These are phyloP conservation scores for Diploscapter pachys DNA, from an alignment of 1,140 invertebrate species.

Conservation along the genomic window DNA sequence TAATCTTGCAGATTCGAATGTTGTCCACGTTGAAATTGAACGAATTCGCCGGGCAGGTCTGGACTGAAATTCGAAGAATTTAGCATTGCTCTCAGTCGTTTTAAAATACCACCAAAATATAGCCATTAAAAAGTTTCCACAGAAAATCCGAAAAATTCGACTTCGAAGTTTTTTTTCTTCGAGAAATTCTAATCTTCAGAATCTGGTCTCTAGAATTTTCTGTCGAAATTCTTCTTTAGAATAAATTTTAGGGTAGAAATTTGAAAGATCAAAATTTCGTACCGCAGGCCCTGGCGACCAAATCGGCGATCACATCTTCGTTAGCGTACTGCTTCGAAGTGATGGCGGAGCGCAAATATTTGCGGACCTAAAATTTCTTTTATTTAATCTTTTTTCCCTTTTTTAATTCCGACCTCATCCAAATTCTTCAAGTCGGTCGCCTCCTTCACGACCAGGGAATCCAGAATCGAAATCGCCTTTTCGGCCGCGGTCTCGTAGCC, in stretches of 20 bases:
- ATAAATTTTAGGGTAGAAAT: background rate
- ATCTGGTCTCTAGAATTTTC: too few relatives aligned
- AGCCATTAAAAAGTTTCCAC: too few relatives aligned
- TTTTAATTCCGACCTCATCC: constrained; percentile 66
- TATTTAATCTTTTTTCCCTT: too few relatives aligned
- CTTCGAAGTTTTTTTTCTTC: too few relatives aligned
- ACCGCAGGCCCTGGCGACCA: constrained; percentile 84
- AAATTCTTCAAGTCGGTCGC: constrained; percentile 75
- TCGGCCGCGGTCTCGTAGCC: constrained; percentile 87
- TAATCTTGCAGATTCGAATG: constrained; percentile 86
- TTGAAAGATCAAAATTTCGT: constrained; percentile 51
- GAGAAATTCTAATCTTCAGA: too few relatives aligned
- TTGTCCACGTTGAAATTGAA: constrained; percentile 96
- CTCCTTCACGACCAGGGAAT: constrained; percentile 66
- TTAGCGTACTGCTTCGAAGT: constrained; percentile 98
- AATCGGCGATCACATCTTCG: constrained; percentile 82
- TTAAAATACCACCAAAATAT: too few relatives aligned
- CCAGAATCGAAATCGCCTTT: constrained; percentile 78
- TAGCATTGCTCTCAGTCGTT: too few relatives aligned
- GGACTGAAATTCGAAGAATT: constrained; percentile 64
- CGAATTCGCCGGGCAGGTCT: constrained; percentile 76
- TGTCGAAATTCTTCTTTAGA: too few relatives aligned
- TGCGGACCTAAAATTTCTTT: constrained; percentile 15
- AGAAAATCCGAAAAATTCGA: too few relatives aligned
- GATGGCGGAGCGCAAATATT: constrained; percentile 75